Base-by-base conservation (phyloP, 1,140 invertebrate species). In the Theocolax elegans region DNA sequence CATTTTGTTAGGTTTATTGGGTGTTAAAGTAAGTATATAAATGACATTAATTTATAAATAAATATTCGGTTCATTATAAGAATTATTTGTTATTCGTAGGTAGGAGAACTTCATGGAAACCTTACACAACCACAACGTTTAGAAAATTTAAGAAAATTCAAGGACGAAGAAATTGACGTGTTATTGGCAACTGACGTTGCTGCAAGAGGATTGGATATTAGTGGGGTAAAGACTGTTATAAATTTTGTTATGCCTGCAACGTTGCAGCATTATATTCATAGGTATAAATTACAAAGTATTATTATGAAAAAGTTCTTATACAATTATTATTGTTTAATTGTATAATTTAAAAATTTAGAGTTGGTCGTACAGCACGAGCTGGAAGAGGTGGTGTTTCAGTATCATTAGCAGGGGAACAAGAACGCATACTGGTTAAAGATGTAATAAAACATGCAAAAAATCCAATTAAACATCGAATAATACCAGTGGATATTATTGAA, bases 171-270 rank as follows among this genome's bases (percentile, higher is more conserved):
- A 80, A 90, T 96, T 31, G 96, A 99, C 86, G 90, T 99, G 6
- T 86, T 99, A 17, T 90, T 99, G 56, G 96, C 96, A 0, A 99
- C 97, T 4, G 97, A 99, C 88, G 93, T 99, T 23, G 97, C 97
- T 8, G 96, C 97, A 27, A 88, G 97, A 85, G 97, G 97, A 84
- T 88, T 99, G 27, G 97, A 99, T 85, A 99, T 99, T 76, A 91
- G 93, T 51, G 96, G 95, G 8, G 96, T 99, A 0, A 94, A 97
- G 87, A 99, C 96, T 40, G 97, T 98, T 3, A 95, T 99, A 44
- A 99, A 99, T 86, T 98, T 97, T 83, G 92, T 95, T 0, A 93
- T 99, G 92, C 97, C 97, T 2, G 91, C 92, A 19, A 95, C 95
- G 0, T 83, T 98, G 10, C 94, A 98, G 80, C 96, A 98, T 85